Percentiles rank a stretch among this genome's conserved stretches.
phyloP scores from a whole-genome alignment of 2,797 vertebrate species.

The Geotrypetes seraphini region DNA sequence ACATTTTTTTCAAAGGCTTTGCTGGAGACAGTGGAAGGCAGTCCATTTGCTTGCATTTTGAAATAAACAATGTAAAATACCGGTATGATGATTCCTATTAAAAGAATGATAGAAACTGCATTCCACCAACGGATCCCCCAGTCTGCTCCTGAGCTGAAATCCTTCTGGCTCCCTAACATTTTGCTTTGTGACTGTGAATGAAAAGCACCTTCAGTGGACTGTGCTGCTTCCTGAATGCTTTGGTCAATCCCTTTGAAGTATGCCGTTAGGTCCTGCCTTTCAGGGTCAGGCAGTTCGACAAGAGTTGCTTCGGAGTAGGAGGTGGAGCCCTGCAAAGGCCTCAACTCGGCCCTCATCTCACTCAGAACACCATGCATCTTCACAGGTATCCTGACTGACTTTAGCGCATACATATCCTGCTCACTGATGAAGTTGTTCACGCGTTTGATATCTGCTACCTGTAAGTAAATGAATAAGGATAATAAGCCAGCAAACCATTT shows the following conservation, averaged over 20 bases:
- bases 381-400: conserved; percentile 84
- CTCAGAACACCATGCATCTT: conserved; percentile 71
- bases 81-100: conserved; percentile 79
- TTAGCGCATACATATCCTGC: conserved; percentile 84
- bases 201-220: conserved; percentile 40
- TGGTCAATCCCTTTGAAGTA: conserved; percentile 78
- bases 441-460: conserved; percentile 89
- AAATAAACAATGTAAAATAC: conserved; percentile 89
- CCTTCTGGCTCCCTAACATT: not conserved
- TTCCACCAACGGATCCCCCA: conserved; percentile 94
- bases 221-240: conserved; percentile 66
- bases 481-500: conserved; percentile 8
- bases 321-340: conserved; percentile 3
- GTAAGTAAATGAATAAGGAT: conserved; percentile 10
- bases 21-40: conserved; percentile 20
- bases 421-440: conserved; percentile 85
- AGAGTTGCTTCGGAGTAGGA: not conserved
- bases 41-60: conserved; percentile 59
- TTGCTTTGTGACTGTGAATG: conserved; percentile 3
- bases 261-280: conserved; percentile 39
- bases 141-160: conserved; percentile 53
- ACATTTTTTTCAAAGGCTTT: conserved; percentile 5
- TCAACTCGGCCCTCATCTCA: conserved; percentile 39
- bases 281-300: conserved; percentile 2
- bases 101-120: conserved; percentile 80